phyloP scores from a whole-genome alignment of 2,113 vertebrate genomes.

The Rhagologus leucostigma region DNA sequence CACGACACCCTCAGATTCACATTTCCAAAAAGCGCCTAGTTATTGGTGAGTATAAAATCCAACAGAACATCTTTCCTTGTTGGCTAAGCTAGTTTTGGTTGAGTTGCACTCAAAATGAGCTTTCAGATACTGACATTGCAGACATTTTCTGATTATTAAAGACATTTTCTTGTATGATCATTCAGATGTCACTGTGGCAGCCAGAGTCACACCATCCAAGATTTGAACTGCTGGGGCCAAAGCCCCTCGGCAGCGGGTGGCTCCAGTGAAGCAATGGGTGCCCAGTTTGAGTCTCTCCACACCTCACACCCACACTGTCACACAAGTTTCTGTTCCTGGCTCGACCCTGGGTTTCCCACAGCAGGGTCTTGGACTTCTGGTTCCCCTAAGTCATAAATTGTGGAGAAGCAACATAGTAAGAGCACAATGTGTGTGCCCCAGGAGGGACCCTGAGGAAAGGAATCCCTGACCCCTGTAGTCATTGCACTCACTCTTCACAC shows the following conservation, averaged over 20 bases:
- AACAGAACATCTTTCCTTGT: background rate
- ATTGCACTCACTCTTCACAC: background rate
- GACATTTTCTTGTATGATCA: background rate
- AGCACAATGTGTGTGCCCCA: background rate
- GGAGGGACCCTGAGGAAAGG: background rate
- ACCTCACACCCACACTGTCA: background rate
- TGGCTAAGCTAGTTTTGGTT: background rate
- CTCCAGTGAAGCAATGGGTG: background rate
- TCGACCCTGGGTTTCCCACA: fast-evolving
- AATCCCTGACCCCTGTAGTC: background rate
- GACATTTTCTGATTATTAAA: background rate
- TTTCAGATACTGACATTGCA: background rate
- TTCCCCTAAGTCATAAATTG: background rate
- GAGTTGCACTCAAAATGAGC: background rate
- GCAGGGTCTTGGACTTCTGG: background rate
- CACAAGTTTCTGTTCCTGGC: background rate
- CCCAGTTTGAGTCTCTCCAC: background rate
- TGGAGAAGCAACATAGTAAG: background rate
- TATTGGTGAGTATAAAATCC: background rate
- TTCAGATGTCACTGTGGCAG: background rate
- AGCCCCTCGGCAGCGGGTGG: background rate
- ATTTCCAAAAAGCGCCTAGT: background rate
- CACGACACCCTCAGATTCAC: background rate
- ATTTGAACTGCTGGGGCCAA: background rate
- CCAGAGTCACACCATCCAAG: background rate